Percentiles rank a stretch among this genome's conserved stretches.
phyloP scores from a whole-genome alignment of 2,113 vertebrate species.

The Hiodon alosoides region DNA sequence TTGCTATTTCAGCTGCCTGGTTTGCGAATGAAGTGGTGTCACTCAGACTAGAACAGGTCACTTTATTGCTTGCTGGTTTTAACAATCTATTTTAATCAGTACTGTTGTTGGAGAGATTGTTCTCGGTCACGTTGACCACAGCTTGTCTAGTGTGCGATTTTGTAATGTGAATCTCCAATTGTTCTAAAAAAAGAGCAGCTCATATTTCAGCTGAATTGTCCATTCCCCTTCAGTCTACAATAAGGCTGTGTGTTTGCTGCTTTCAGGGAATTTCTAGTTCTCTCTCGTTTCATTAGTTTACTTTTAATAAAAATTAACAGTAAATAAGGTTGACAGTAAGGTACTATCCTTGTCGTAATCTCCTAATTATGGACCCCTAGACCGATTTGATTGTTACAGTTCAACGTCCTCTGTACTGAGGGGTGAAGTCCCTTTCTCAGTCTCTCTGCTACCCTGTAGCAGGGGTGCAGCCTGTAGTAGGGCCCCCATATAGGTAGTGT shows the following conservation, averaged over 20 bases:
- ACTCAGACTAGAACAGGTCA: constrained; percentile 8
- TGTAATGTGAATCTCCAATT: constrained; percentile 34
- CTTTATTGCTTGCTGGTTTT: not conserved
- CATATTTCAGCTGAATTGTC: constrained; percentile 23
- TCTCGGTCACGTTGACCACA: not conserved
- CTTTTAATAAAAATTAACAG: not conserved
- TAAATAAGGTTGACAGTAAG: not conserved
- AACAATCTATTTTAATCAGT: no score
- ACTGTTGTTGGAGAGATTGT: no score
- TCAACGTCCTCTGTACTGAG: no score
- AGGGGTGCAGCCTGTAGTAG: not conserved
- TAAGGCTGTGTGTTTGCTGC: constrained; percentile 54
- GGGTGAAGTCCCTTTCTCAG: not conserved
- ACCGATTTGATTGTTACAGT: constrained; percentile 50
- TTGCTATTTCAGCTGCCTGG: not conserved
- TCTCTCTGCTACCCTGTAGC: constrained; percentile 13
- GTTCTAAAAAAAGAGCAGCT: constrained; percentile 51
- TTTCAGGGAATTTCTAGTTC: not conserved
- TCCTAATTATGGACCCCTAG: not conserved
- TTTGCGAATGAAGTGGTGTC: not conserved
- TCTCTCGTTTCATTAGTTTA: not conserved
- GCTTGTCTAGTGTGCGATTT: constrained; percentile 34
- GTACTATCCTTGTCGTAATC: constrained; percentile 50
- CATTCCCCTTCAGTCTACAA: constrained; percentile 23
- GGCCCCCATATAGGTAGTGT: not conserved